Percentiles rank a stretch among this genome's conserved stretches.
These are phyloP conservation scores for Phyllostomus hastatus DNA, from an alignment of 2,113 vertebrate genomes.

Conservation along the genomic window DNA sequence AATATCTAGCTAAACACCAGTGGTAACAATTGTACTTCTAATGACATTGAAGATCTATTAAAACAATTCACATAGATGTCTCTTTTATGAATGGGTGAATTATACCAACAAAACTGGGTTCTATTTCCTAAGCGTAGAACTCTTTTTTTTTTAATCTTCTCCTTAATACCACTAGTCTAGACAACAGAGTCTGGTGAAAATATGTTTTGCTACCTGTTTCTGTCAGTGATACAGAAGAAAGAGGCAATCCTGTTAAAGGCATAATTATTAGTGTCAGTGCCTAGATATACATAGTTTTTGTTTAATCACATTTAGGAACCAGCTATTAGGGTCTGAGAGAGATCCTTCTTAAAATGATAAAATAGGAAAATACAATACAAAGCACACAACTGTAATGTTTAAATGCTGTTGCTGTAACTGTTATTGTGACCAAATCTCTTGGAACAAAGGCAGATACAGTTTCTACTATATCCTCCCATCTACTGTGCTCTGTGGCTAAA, in stretches of 20 bases:
- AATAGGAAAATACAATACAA: not conserved
- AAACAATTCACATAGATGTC: not conserved
- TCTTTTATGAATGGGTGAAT: not conserved
- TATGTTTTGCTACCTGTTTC: not conserved
- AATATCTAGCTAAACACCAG: too few relatives aligned
- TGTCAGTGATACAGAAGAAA: not conserved
- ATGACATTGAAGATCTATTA: not conserved
- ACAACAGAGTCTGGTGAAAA: not conserved
- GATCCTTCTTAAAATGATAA: not conserved
- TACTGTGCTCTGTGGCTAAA: not conserved
- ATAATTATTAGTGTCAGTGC: not conserved
- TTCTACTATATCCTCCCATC: accelerated
- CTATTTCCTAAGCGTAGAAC: not conserved
- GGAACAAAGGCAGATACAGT: not conserved
- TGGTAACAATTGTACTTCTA: not conserved
- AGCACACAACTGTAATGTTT: not conserved
- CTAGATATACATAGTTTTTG: not conserved
- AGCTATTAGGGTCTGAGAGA: not conserved
- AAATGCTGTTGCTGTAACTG: not conserved
- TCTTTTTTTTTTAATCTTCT: not conserved
- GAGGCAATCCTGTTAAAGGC: not conserved
- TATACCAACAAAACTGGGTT: not conserved
- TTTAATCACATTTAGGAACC: not conserved
- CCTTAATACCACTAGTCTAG: not conserved
- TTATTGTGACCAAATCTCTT: not conserved